phyloP scores from a whole-genome alignment of 2,888 invertebrate species.

The Drosophila mettleri region DNA sequence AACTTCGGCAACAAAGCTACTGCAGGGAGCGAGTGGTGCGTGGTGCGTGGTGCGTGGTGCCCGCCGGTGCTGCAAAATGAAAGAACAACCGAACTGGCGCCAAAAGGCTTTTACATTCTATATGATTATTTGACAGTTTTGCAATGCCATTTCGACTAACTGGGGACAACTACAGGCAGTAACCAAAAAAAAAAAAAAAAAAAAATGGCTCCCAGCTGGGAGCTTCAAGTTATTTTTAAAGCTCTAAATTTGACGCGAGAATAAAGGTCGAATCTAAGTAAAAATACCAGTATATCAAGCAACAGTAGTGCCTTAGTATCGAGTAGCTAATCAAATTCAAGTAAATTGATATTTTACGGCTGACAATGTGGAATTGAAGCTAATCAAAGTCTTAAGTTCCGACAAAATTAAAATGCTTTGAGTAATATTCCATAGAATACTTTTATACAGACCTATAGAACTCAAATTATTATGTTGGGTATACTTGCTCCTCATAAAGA shows the following conservation, averaged over 20 bases:
- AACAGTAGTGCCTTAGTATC: not conserved
- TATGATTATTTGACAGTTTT: conserved; percentile 52
- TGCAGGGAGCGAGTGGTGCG: conserved; percentile 5
- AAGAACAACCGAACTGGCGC: conserved; percentile 51
- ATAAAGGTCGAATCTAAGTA: conserved; percentile 8
- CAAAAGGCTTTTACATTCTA: conserved; percentile 45
- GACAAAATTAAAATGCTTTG: not conserved
- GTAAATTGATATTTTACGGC: not conserved
- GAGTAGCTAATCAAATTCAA: not conserved
- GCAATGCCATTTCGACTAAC: conserved; percentile 30
- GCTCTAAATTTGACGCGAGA: conserved; percentile 15
- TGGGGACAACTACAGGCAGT: conserved; percentile 14
- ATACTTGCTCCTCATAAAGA: too few relatives aligned
- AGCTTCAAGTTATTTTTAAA: conserved; percentile 20
- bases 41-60: not conserved
- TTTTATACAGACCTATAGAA: not conserved
- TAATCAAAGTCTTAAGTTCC: not conserved
- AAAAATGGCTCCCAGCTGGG: conserved; percentile 14
- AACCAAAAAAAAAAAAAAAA: too few relatives aligned
- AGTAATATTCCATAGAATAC: too few relatives aligned
- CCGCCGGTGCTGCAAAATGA: conserved; percentile 40
- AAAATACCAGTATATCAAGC: conserved; percentile 4
- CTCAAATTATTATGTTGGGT: not conserved
- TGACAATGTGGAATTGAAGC: not conserved
- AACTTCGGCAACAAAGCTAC: conserved; percentile 7